phyloP scores from a whole-genome alignment of 2,113 vertebrate species.

The Neodon shergylaensis region DNA sequence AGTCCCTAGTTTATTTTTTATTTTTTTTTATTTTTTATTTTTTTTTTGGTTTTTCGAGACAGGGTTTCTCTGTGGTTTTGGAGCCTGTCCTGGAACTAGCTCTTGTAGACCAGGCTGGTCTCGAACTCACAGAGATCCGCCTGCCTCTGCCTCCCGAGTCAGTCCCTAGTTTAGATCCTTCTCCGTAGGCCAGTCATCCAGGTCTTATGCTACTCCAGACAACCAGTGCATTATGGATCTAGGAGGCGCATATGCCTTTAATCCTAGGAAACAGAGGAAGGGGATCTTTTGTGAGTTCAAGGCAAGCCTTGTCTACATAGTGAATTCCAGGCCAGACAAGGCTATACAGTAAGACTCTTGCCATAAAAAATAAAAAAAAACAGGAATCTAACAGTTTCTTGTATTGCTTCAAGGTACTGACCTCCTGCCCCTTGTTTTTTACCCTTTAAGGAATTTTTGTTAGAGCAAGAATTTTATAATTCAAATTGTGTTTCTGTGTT shows the following conservation, averaged over 20 bases:
- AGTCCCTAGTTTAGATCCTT: neutral
- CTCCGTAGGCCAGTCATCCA: neutral
- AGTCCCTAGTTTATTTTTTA: neutral
- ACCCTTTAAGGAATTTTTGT: constrained; percentile 96
- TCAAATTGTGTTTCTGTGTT: constrained; percentile 94
- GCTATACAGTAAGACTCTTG: neutral
- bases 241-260: neutral
- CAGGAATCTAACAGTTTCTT: neutral
- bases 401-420: neutral
- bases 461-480: constrained; percentile 98
- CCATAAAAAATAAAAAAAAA: neutral
- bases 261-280: neutral
- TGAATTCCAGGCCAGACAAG: neutral
- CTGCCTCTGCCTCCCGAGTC: no score
- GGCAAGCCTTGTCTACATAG: neutral
- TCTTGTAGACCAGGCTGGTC: no score
- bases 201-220: neutral
- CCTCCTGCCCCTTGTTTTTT: neutral
- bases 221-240: no score
- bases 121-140: no score
- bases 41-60: no score
- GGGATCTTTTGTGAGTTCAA: neutral
- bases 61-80: no score
- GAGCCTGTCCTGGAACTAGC: no score
- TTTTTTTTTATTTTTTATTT: no score